Evolutionary conservation across 2,113 vertebrate species (phyloP).

Genomic region (Podilymbus podiceps): DNA sequence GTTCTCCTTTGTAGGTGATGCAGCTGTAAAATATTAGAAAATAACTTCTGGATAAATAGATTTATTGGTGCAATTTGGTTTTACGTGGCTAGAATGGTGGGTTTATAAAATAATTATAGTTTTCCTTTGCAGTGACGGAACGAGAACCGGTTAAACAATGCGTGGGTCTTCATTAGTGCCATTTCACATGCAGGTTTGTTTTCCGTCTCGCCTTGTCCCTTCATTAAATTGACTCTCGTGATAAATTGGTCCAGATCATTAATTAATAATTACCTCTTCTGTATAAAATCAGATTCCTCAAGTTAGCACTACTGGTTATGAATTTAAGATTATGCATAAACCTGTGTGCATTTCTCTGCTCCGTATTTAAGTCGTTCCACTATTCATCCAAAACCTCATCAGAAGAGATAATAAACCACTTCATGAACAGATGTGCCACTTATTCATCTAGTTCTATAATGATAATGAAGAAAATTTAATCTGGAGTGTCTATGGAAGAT

Average conservation of each 20-base stretch:
- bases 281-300: conserved; percentile 37
- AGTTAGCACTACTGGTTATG: conserved; percentile 22
- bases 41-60: conserved; percentile 48
- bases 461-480: conserved; percentile 81
- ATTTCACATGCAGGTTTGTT: conserved; percentile 1
- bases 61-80: conserved; percentile 54
- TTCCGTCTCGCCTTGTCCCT: conserved; percentile 48
- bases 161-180: conserved; percentile 41
- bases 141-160: conserved; percentile 14
- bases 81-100: conserved; percentile 23
- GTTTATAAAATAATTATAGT: conserved; percentile 73
- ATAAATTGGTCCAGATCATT: conserved; percentile 52
- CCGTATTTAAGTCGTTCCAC: conserved; percentile 62
- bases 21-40: conserved; percentile 47
- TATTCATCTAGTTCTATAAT: conserved; percentile 79
- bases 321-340: conserved; percentile 61
- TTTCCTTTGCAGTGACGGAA: conserved; percentile 32
- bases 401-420: conserved; percentile 78
- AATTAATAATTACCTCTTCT: conserved; percentile 67
- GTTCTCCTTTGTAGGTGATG: neutral
- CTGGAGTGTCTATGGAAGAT: conserved; percentile 74
- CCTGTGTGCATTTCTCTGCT: conserved; percentile 53
- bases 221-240: neutral
- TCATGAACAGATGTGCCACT: conserved; percentile 80
- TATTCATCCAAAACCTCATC: conserved; percentile 75